These are phyloP conservation scores for Holotrichia oblita DNA, from an alignment of 1,140 invertebrate genomes.

Conservation along the genomic window DNA sequence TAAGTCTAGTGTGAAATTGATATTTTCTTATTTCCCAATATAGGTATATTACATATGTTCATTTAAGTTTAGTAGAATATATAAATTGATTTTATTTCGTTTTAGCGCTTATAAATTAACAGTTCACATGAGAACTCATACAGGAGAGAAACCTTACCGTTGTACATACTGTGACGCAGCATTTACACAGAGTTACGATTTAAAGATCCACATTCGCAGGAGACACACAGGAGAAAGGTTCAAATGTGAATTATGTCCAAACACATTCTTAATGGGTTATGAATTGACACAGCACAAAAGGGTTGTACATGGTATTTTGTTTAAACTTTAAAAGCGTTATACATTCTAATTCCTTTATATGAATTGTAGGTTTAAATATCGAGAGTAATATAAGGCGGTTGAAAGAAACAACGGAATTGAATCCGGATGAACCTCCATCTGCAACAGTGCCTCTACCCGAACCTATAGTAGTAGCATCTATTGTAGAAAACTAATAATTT, in stretches of 20 bases:
- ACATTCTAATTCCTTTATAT: slow-evolving; percentile 23
- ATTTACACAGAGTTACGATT: slow-evolving; percentile 69
- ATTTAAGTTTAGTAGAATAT: too few species aligned
- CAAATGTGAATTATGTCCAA: slow-evolving; percentile 67
- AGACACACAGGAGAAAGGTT: slow-evolving; percentile 67
- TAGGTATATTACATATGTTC: too few species aligned
- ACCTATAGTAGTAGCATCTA: slow-evolving; percentile 42
- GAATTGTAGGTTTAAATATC: slow-evolving; percentile 55
- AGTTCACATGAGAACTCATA: slow-evolving; percentile 68
- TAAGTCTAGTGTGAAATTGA: too few species aligned
- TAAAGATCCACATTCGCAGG: slow-evolving; percentile 70
- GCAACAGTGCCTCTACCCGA: slow-evolving; percentile 56
- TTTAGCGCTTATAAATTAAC: slow-evolving; percentile 66
- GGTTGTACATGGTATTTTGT: slow-evolving; percentile 62
- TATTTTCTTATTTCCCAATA: too few species aligned
- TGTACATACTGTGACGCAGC: slow-evolving; percentile 68
- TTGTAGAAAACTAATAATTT: not conserved
- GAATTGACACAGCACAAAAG: slow-evolving; percentile 66
- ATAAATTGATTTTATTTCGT: slow-evolving; percentile 42
- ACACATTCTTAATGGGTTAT: slow-evolving; percentile 68
- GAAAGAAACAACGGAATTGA: slow-evolving; percentile 53
- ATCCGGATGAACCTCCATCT: slow-evolving; percentile 54
- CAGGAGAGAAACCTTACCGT: slow-evolving; percentile 68
- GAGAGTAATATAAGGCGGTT: slow-evolving; percentile 58
- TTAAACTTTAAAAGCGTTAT: not conserved